These are phyloP conservation scores for Thrips palmi DNA, from an alignment of 1,140 invertebrate genomes.

Conservation along the genomic window DNA sequence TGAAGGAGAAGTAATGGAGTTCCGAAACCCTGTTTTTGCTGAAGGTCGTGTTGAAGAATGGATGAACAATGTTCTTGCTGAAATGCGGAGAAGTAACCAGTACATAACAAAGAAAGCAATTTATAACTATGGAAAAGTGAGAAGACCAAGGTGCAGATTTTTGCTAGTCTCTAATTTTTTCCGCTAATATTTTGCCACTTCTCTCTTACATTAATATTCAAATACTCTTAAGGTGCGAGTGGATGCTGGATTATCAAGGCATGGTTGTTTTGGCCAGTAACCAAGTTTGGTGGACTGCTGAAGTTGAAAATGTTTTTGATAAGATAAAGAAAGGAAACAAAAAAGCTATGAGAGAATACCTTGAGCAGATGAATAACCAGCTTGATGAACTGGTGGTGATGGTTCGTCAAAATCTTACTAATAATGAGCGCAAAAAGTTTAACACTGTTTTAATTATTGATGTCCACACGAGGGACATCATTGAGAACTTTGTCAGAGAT, in stretches of 20 bases:
- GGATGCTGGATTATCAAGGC: conserved; percentile 76
- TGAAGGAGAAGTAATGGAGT: conserved; percentile 76
- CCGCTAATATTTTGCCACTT: too few relatives aligned
- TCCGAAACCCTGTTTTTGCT: conserved; percentile 33
- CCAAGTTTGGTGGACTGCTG: conserved; percentile 86
- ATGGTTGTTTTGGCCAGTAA: conserved; percentile 73
- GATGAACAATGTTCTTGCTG: conserved; percentile 66
- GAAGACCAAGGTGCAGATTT: conserved; percentile 30
- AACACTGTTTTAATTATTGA: conserved; percentile 75
- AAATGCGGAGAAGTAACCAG: conserved; percentile 69
- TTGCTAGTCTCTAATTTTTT: not conserved
- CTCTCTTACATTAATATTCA: too few relatives aligned
- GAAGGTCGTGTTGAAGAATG: conserved; percentile 66
- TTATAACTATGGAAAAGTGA: conserved; percentile 60
- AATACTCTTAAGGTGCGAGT: conserved; percentile 56
- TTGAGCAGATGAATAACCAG: conserved; percentile 57
- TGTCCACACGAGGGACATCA: conserved; percentile 75
- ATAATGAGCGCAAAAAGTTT: conserved; percentile 72
- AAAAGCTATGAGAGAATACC: conserved; percentile 75
- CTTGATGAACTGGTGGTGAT: conserved; percentile 66
- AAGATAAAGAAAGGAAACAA: conserved; percentile 59
- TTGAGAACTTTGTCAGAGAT: conserved; percentile 70
- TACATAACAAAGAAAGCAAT: conserved; percentile 76
- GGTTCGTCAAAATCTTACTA: conserved; percentile 44
- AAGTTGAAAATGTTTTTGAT: conserved; percentile 73